phyloP scores from a whole-genome alignment of 1,140 invertebrate genomes.

The Cepaea nemoralis region DNA sequence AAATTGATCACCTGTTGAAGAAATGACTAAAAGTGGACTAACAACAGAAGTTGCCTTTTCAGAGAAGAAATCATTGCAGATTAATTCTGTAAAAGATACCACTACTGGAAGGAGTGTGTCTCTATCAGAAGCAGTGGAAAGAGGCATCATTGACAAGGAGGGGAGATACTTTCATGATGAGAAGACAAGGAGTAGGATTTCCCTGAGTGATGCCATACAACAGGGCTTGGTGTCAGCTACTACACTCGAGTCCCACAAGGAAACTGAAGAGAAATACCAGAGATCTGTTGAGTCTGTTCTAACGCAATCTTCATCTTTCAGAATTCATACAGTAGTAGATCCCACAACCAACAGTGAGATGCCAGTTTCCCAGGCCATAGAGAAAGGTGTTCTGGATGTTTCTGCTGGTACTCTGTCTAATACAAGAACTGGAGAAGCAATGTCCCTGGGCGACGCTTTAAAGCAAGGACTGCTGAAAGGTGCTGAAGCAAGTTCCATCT shows the following conservation, averaged over 20 bases:
- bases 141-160: conserved; percentile 61
- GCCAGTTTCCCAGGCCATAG: conserved; percentile 84
- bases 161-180: conserved; percentile 80
- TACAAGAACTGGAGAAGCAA: conserved; percentile 78
- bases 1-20: conserved; percentile 53
- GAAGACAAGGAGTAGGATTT: conserved; percentile 79
- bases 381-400: conserved; percentile 75
- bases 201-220: conserved; percentile 78
- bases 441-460: conserved; percentile 83
- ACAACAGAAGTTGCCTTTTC: conserved; percentile 62
- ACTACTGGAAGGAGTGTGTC: conserved; percentile 76
- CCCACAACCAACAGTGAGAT: conserved; percentile 78
- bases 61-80: conserved; percentile 59
- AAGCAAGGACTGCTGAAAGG: conserved; percentile 80
- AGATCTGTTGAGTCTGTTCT: conserved; percentile 39
- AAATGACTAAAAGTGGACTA: conserved; percentile 50
- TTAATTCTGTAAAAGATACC: conserved; percentile 80
- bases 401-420: conserved; percentile 74
- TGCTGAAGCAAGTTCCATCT: conserved; percentile 35
- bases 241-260: conserved; percentile 54
- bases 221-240: conserved; percentile 55
- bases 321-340: conserved; percentile 62
- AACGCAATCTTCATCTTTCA: conserved; percentile 58
- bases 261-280: conserved; percentile 47
- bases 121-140: conserved; percentile 59